Base-by-base conservation (phyloP, 2,797 vertebrate genomes). In the Nasua narica region DNA sequence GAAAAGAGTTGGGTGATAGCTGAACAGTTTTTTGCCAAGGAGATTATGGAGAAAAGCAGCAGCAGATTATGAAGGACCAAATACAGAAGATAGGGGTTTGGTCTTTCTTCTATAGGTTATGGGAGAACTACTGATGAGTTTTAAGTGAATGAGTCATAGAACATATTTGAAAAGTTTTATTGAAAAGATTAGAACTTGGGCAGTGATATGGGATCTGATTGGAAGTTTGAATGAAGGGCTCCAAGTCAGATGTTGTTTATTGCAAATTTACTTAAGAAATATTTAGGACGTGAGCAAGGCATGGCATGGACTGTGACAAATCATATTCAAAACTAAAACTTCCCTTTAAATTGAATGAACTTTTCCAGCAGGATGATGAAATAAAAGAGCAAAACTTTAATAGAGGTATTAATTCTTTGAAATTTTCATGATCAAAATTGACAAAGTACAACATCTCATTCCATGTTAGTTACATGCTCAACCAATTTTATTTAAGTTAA, bases 251-350 rank as follows among this genome's bases (percentile, higher is more conserved):
- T 18, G 18, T 27, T 82, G 19, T 70, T 94, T 72, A 83, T 74
- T 86, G 27, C 62, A 74, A 94, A 79, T 46, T 90, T 56, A 84
- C n/a, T 72, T 74, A 43, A 89, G 60, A 89, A 91, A 93, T 72
- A 14, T 90, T 69, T 50, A 67, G 29, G 32, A 0, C 8, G 15
- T 87, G 27, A 90, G 15, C 29, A 86, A 83, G 32, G 2, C 60
- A 83, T 70, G 32, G 18, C 4, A 54, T 70, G 11, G 58, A 74
- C 60, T 74, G 13, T 40, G 46, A 74, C 2, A 97, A 89, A 86
- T 60, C n/a, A 89, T 37, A 10, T 12, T 16, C 10, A 89, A 74
- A 23, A 78, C 29, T 78, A 89, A 94, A 81, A 58, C 15, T 83
- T 54, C 13, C 5, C 46, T 40, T 32, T 89, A 67, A 65, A 82